Conservation (phyloP, 2,113 vertebrate genomes). For the Zootoca vivipara region DNA sequence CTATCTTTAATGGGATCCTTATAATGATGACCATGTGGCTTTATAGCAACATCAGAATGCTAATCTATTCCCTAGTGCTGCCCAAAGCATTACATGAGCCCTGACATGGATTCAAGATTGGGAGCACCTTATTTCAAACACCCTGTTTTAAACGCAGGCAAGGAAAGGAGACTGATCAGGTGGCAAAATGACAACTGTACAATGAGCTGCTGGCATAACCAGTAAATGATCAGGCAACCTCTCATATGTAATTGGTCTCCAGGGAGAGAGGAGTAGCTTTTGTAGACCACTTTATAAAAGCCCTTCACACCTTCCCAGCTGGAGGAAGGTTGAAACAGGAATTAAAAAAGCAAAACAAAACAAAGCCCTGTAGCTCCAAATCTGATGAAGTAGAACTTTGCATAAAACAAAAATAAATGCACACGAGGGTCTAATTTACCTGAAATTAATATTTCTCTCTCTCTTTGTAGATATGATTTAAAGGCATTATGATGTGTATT, state of each 20-base stretch:
- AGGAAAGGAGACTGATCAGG: conserved; percentile 75
- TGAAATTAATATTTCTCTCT: conserved; percentile 46
- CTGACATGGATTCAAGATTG: conserved; percentile 71
- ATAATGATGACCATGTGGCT: conserved; percentile 79
- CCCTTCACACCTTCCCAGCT: conserved; percentile 79
- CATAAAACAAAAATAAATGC: conserved; percentile 57
- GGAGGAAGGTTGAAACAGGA: conserved; percentile 68
- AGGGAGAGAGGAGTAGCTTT: conserved; percentile 73
- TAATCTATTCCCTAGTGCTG: conserved; percentile 80
- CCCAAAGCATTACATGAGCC: conserved; percentile 73
- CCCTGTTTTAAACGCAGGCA: conserved; percentile 79
- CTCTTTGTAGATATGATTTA: background rate
- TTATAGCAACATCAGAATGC: conserved; percentile 78
- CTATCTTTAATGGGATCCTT: conserved; percentile 76
- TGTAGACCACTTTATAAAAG: conserved; percentile 70
- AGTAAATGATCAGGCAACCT: conserved; percentile 71
- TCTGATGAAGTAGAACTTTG: conserved; percentile 40
- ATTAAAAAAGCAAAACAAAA: conserved; percentile 56
- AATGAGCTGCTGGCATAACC: conserved; percentile 59
- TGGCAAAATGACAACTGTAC: conserved; percentile 71
- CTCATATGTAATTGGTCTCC: conserved; percentile 81
- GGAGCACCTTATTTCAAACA: conserved; percentile 77
- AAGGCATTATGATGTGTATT: background rate
- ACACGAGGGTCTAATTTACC: conserved; percentile 32
- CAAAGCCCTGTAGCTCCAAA: conserved; percentile 49